phyloP scores from a whole-genome alignment of 1,140 invertebrate genomes.

The Drosophila triauraria region DNA sequence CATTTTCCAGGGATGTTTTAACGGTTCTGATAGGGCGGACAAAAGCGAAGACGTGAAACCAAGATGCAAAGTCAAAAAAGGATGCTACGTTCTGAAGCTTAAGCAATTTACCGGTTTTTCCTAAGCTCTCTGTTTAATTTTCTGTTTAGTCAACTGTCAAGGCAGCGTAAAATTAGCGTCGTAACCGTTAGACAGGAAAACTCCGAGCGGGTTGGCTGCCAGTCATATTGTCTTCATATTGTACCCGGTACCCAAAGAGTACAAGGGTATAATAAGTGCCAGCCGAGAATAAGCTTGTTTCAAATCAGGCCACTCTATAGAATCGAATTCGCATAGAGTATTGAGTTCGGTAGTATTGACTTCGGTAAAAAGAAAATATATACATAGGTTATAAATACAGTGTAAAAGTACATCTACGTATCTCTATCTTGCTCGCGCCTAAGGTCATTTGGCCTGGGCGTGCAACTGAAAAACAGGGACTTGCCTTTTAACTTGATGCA shows the following conservation, averaged over 20 bases:
- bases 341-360: too few species aligned
- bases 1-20: constrained; percentile 51
- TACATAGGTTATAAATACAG: too few species aligned
- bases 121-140: background rate
- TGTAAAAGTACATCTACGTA: too few species aligned
- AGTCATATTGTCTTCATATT: constrained; percentile 41
- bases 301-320: too few species aligned
- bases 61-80: constrained; percentile 25
- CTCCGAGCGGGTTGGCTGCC: constrained; percentile 35
- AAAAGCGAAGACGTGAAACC: constrained; percentile 10
- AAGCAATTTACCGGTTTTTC: constrained; percentile 34
- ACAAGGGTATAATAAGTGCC: too few species aligned
- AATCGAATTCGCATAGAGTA: too few species aligned
- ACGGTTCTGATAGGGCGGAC: constrained; percentile 39
- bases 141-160: constrained; percentile 70
- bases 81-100: background rate
- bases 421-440: too few species aligned
- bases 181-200: constrained; percentile 52
- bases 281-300: too few species aligned
- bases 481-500: background rate
- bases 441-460: too few species aligned
- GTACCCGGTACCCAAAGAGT: too few species aligned
- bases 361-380: too few species aligned
- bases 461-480: too few species aligned
- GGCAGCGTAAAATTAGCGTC: constrained; percentile 72